Base-by-base conservation (phyloP, 2,113 vertebrate species). In the Suricata suricatta region DNA sequence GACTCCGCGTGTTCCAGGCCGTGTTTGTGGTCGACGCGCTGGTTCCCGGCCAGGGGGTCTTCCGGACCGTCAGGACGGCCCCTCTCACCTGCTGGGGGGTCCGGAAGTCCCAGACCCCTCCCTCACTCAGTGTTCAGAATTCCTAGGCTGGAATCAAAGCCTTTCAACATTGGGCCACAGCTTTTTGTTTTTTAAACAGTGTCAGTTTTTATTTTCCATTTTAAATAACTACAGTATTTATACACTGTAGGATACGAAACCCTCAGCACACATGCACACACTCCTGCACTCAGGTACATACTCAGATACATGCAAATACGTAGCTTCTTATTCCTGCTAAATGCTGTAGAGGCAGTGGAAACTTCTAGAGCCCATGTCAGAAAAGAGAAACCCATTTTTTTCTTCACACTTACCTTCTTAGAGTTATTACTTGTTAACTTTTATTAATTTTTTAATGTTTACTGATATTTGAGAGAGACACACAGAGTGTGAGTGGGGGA, bases 181-280 rank as follows among this genome's bases (percentile, higher is more conserved):
- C 38, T 50, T 13, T 74, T 54, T 27, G 3, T 19, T n/a, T 72
- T 68, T 60, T 63, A 27, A 91, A 88, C 66, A 15, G n/a, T 60
- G 95, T 98, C 96, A 98, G 97, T 88, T 97, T 98, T 96, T 87
- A 71, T 94, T 99, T 97, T 98, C 97, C 98, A 98, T 98, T 98
- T 99, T 98, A 41, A 98, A 98, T 97, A 98, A 98, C 97, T 98
- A 98, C 97, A 98, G 94, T 99, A 98, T 99, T 98, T 99, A 98
- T 98, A 98, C 94, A 97, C 97, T 82, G 97, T 98, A 96, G 97
- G 98, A 3, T 95, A 35, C 21, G 31, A 87, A 96, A 98, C 97
- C 98, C 97, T 94, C 98, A 96, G 92, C 98, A 97, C 80, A 98
- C 63, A 15, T 57, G 10, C 29, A 97, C 98, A 98, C 96, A 98